Base-by-base conservation (phyloP, 2,113 vertebrate genomes). In the Crotalus helleri region DNA sequence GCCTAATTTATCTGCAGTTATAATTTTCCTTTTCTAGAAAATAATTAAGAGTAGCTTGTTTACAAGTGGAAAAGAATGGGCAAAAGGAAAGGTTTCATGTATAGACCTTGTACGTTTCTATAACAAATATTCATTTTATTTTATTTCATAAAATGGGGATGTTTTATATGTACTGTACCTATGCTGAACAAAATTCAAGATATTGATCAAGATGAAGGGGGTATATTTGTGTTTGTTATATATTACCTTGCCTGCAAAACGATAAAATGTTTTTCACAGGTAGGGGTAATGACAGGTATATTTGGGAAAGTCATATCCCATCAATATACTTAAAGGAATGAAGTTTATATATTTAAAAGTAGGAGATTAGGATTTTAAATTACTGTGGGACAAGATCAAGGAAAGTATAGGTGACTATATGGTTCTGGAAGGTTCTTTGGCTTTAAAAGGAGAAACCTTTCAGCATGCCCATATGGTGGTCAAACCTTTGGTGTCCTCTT, bases 21-120 rank as follows among this genome's bases (percentile, higher is more conserved):
- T 1, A 94, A 92, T 91, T 95, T 94, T 96, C 59, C 92, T 94
- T 93, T 90, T 57, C 24, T 95, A 85, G 90, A 94, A 94, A 95
- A 90, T 54, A 54, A 87, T 94, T 91, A 33, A 87, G 58, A 92
- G 0, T 61, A 92, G 85, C 89, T 4, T 91, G 49, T 39, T 24
- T n/a, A 94, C 89, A 81, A 85, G 85, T 49, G 69, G 21, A 89
- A 93, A 95, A 92, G 61, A 11, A 94, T 1, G 90, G 90, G 46
- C 85, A 88, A 90, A 95, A 29, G 2, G 49, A 2, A 39, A 54
- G 46, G 15, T 12, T 92, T 92, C 12, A 12, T 33, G 58, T 13
- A 26, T 11, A 23, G 12, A 5, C 3, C 85, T 57, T 81, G 23
- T 46, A 59, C 57, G 39, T 33, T 21, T 39, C 61, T 53, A 89